Evolutionary conservation across 2,797 vertebrate genomes (phyloP), one percentile per base, ranked within the genome.

Genomic region (Pagetopsis macropterus): DNA sequence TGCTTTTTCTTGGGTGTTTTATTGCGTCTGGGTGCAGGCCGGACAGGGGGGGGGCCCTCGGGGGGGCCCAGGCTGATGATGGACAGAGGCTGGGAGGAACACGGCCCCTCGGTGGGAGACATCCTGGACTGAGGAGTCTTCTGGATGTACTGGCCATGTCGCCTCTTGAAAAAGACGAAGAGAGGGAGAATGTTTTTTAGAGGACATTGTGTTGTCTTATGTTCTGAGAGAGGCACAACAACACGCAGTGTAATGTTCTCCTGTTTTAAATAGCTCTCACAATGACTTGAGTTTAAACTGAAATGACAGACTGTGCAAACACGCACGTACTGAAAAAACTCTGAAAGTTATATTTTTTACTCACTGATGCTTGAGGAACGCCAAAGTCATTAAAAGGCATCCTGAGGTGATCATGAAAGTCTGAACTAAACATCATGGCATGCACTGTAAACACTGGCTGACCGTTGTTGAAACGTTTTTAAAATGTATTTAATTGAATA

Each of bases 121-220:
- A 46, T 69, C 57, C 77, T 93, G 21, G 90, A 84, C 44, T 55
- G 44, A 73, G 95, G 91, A 0, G 93, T 93, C 85, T 96, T 96
- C 75, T 93, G 70, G 74, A 94, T 86, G 81, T 95, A 93, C 23
- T 91, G 94, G 33, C 94, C 93, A 8, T 91, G 94, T 46, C 93
- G 90, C 76, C 94, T 97, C 97, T 98, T 83, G 65, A 91, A 15
- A 64, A 10, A 54, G 37, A 75, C 55, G 17, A 41, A 41, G 19
- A 78, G 15, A n/a, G 9, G 16, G 44, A 13, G 1, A 56, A 65
- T 0, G 3, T 1, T 48, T 37, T 70, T 79, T 2, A 78, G 58
- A 16, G 8, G 5, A 60, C 2, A 54, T 27, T 3, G 31, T 65
- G 44, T 40, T 6, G 12, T 64, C 14, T 45, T 2, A 37, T 31